Base-by-base conservation (phyloP, 2,797 vertebrate genomes). In the Neosalanx taihuensis region DNA sequence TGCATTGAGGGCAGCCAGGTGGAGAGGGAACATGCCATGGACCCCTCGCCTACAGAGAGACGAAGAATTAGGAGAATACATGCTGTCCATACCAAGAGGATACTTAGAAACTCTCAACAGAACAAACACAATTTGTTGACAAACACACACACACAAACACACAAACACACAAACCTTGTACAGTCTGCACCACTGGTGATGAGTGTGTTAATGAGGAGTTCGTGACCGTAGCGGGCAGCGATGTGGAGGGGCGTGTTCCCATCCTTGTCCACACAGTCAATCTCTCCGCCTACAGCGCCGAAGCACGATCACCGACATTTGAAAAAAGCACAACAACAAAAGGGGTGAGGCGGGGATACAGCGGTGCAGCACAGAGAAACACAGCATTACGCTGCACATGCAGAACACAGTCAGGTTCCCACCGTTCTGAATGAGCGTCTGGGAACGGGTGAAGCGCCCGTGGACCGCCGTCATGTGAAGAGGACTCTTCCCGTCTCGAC, bases 401-500 rank as follows among this genome's bases (percentile, higher is more conserved):
- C 41, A 46, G 12, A 46, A 46, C 41, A 35, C 26, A 49, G 37
- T 4, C 49, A 30, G 30, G 17, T 59, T 69, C 93, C 93, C 89
- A 98, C 97, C 97, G 0, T 98, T 99, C 89, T 98, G 96, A 87
- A 99, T 98, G 79, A 99, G 96, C 0, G 95, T 98, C 87, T 99
- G 97, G 0, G 97, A 98, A 41, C 97, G 94, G 0, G 96, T 97
- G 87, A 99, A 98, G 67, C 97, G 94, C 1, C 97, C 97, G 0
- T 99, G 96, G 60, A 98, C 95, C 0, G 97, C 97, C 0, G 97
- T 98, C 95, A 99, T 96, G 84, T 99, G 97, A 70, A 99, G 90
- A 0, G 97, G 96, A 87, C 95, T 98, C 91, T 97, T 99, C 59
- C 97, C 97, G 18, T 98, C 97, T 71, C 97, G 96, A 89, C 97